Conservation (phyloP, 2,113 vertebrate species). For the Malurus cyaneus region DNA sequence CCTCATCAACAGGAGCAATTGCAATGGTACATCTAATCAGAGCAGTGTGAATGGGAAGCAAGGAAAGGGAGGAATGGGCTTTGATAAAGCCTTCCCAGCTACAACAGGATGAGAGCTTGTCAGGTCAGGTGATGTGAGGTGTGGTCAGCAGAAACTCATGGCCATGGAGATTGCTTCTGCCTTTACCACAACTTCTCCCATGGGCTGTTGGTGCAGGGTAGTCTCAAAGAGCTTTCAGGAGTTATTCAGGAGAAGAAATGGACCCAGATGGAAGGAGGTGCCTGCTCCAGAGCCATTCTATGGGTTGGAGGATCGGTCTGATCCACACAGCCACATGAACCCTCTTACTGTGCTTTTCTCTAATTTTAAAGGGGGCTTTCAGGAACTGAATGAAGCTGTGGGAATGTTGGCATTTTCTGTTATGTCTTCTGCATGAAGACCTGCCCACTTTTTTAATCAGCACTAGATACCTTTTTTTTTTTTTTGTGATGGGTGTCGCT, state of each 20-base stretch:
- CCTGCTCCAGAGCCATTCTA: neutral
- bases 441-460: neutral
- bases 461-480: neutral
- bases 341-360: neutral
- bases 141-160: neutral
- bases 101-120: neutral
- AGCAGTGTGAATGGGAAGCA: neutral
- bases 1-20: neutral
- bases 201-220: neutral
- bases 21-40: neutral
- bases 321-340: fast-evolving
- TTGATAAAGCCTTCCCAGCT: neutral
- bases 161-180: neutral
- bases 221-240: neutral
- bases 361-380: neutral
- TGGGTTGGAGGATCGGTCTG: neutral
- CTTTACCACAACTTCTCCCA: neutral
- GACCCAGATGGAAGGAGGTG: neutral
- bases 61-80: neutral
- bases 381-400: neutral
- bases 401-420: neutral
- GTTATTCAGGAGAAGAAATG: neutral
- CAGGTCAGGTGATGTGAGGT: neutral
- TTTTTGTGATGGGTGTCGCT: neutral
- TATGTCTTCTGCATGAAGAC: neutral